Evolutionary conservation across 2,113 vertebrate species (phyloP), one percentile per base, ranked within the genome.

Genomic region (Lamprologus speciosus): DNA sequence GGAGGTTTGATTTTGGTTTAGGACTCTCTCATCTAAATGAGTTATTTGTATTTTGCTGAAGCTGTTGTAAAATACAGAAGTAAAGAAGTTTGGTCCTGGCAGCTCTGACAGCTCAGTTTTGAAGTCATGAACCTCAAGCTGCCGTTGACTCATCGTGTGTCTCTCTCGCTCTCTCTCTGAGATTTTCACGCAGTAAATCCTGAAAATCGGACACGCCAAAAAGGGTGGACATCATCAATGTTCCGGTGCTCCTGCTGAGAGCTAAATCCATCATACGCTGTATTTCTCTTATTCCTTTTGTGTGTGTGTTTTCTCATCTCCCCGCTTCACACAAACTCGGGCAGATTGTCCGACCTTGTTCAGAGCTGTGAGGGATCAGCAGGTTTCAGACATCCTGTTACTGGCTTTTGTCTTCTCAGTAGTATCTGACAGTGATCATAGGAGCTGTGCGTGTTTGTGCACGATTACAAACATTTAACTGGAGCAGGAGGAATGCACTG

Each of bases 221-320:
- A 92, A 91, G 82, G 42, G 87, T 26, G 16, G 86, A 89, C 87
- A 84, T 86, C 91, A 91, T 80, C 84, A 58, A 86, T 91, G 91
- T 91, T 93, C 78, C 57, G 31, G 91, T 81, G 81, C 86, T 85
- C 47, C 81, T 23, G 35, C 85, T 92, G 58, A 93, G 87, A 92
- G 88, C 89, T 91, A 87, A 94, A 93, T 93, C 92, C 89, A 88
- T 89, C 89, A 80, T 51, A 84, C 55, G 53, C 70, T 88, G 87
- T 89, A 42, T 90, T 82, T 81, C 42, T 85, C 79, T 47, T 16
- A 42, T 12, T 47, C 31, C 9, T 14, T 81, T 28, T 58, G 65
- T 16, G 37, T 35, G 37, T 28, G 33, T 57, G 85, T 78, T 68
- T 75, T 50, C 28, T 37, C 21, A 33, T 83, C 50, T 55, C 68